A percentile compares a stretch with the other conserved stretches of the same genome.
Evolutionary conservation across 1,140 invertebrate species (phyloP).

Genomic region (Scaptomyza pallida): DNA sequence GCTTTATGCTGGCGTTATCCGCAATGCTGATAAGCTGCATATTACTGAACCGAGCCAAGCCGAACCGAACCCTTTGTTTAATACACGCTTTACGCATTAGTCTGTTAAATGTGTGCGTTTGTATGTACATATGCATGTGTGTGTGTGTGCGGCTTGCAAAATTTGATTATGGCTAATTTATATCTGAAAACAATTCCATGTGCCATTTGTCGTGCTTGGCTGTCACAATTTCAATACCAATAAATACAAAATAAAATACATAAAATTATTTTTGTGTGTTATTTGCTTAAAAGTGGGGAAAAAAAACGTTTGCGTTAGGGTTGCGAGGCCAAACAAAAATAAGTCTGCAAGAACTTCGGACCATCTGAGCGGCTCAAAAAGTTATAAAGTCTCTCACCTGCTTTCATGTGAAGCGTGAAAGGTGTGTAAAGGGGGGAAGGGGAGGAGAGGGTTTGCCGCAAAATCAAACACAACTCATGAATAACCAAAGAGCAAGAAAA

Average conservation of each 20-base stretch:
- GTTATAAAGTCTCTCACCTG: slow-evolving; percentile 59
- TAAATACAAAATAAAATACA: slow-evolving; percentile 27
- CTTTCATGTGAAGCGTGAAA: background rate
- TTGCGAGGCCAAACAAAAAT: slow-evolving; percentile 17
- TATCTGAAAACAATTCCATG: slow-evolving; percentile 10
- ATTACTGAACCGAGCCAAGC: slow-evolving; percentile 53
- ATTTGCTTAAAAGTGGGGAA: background rate
- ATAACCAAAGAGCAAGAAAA: slow-evolving; percentile 63
- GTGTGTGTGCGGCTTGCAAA: slow-evolving; percentile 31
- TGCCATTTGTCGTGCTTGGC: slow-evolving; percentile 10
- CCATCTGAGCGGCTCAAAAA: slow-evolving; percentile 66
- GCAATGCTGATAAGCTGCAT: slow-evolving; percentile 66
- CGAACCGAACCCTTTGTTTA: too few species aligned
- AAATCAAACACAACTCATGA: slow-evolving; percentile 74
- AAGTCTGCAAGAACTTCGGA: background rate
- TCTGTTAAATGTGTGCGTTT: background rate
- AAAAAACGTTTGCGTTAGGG: background rate
- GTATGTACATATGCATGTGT: background rate
- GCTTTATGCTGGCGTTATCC: slow-evolving; percentile 58
- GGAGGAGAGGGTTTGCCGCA: slow-evolving; percentile 2
- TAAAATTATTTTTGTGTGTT: slow-evolving; percentile 61
- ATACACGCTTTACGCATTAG: slow-evolving; percentile 4
- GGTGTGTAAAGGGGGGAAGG: too few species aligned
- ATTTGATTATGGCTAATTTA: slow-evolving; percentile 31
- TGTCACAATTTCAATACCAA: slow-evolving; percentile 8